phyloP scores from a whole-genome alignment of 1,140 invertebrate species.

The Neuroterus valhalla region DNA sequence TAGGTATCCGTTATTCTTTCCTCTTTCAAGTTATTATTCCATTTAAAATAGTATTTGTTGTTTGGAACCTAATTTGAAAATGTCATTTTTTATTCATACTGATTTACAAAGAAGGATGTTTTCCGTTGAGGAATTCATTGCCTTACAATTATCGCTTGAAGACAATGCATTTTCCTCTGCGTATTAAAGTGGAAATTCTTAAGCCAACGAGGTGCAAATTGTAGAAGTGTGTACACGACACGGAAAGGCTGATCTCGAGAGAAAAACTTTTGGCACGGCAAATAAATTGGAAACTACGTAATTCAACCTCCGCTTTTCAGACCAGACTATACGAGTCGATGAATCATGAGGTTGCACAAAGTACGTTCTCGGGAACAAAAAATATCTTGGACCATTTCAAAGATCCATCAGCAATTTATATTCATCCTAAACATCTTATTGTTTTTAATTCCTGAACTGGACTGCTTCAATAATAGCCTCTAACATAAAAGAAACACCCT shows the following conservation, averaged over 20 bases:
- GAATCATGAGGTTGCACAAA: slow-evolving; percentile 27
- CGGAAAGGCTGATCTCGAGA: slow-evolving; percentile 19
- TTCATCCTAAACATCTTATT: no score
- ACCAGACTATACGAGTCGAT: slow-evolving; percentile 29
- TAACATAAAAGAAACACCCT: no score
- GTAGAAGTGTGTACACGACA: neutral
- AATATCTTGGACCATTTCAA: neutral
- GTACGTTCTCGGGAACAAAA: neutral
- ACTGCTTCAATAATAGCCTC: no score
- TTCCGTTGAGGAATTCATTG: neutral
- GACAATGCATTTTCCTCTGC: slow-evolving; percentile 8
- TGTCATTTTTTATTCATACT: no score
- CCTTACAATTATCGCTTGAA: neutral
- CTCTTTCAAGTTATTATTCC: no score
- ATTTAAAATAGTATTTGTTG: no score
- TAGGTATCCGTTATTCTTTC: no score
- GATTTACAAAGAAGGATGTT: no score
- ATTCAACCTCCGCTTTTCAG: slow-evolving; percentile 27
- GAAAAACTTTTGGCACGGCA: slow-evolving; percentile 24
- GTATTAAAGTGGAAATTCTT: neutral
- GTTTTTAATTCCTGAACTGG: no score
- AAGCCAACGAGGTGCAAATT: slow-evolving; percentile 7
- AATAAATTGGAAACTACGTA: slow-evolving; percentile 22
- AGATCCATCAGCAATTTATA: slow-evolving; percentile 6
- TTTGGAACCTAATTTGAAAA: no score